Base-by-base conservation (phyloP, 2,888 invertebrate species). In the Stenoptilia bipunctidactyla region DNA sequence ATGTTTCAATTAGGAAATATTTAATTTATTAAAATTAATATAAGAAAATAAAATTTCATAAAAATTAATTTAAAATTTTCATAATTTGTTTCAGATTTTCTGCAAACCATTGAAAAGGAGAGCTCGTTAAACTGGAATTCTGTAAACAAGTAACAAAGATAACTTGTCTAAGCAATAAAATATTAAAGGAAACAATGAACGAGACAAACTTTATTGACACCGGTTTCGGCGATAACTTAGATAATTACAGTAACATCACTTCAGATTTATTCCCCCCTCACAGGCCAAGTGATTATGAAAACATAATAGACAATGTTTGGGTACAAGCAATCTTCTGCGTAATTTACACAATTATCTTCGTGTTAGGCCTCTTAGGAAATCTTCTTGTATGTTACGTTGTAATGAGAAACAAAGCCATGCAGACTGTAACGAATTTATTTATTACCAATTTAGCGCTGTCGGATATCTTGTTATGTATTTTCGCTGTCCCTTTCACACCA, bases 401-500 rank as follows among this genome's bases (percentile, higher is more conserved):
- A 4, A 87, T 93, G 27, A 87, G 95, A 20, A 98, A 97, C 74
- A 91, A 91, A 51, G 92, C 94, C 15, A 98, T 98, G 98, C 97
- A 97, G 66, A 97, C 97, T 0, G 98, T 98, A 27, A 98, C 98
- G 2, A 98, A 98, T 69, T 88, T 97, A 39, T 98, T 98, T 79
- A 98, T 98, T 61, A 94, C 96, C 34, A 98, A 98, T 68, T 83
- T 99, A 55, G 98, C 98, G 0, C 83, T 98, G 25, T 96, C 97
- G 6, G 98, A 99, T 68, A 94, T 98, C 37, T 80, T 98, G 36
- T 87, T 99, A 49, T 97, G 97, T 67, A 87, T 93, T 10, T 87
- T 98, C 43, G 96, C 97, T 2, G 96, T 98, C 36, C 98, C 98
- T 3, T 96, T 99, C 60, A 99, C 98, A 0, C 98, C 98, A 0